Percentiles rank a stretch among this genome's conserved stretches.
Evolutionary conservation across 2,888 invertebrate species (phyloP).

Genomic region (Himalopsyche japonica): DNA sequence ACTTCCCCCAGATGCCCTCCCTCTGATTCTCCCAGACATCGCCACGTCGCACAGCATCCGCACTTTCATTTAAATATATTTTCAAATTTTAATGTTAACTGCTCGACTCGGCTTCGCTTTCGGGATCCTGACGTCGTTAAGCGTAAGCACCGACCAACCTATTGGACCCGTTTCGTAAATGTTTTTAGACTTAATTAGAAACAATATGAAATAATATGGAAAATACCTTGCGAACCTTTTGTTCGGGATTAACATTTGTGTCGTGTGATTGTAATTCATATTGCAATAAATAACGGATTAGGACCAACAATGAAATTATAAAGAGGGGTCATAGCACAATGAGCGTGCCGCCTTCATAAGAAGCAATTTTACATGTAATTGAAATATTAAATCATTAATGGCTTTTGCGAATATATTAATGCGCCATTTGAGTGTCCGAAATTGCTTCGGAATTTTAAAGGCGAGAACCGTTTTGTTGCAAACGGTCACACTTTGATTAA

Average conservation of each 20-base stretch:
- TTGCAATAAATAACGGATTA: slow-evolving; percentile 40
- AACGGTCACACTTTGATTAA: neutral
- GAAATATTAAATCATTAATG: slow-evolving; percentile 40
- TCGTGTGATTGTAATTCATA: slow-evolving; percentile 40
- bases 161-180: slow-evolving; percentile 38
- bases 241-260: slow-evolving; percentile 36
- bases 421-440: neutral
- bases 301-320: slow-evolving; percentile 38
- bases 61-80: slow-evolving; percentile 39
- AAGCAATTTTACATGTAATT: slow-evolving; percentile 37
- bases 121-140: slow-evolving; percentile 33
- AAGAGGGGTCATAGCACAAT: slow-evolving; percentile 27
- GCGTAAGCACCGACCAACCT: slow-evolving; percentile 38
- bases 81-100: slow-evolving; percentile 39
- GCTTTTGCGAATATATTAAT: slow-evolving; percentile 15
- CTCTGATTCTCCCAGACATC: neutral
- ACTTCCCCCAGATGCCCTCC: neutral
- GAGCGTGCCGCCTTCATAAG: slow-evolving; percentile 32
- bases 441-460: slow-evolving; percentile 4
- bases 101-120: slow-evolving; percentile 22
- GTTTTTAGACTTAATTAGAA: slow-evolving; percentile 42
- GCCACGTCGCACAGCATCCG: slow-evolving; percentile 20
- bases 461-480: neutral
- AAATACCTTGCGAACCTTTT: slow-evolving; percentile 39
- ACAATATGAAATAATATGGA: slow-evolving; percentile 41